Conservation (phyloP, 1,140 invertebrate species). For the Aphis craccivora region DNA sequence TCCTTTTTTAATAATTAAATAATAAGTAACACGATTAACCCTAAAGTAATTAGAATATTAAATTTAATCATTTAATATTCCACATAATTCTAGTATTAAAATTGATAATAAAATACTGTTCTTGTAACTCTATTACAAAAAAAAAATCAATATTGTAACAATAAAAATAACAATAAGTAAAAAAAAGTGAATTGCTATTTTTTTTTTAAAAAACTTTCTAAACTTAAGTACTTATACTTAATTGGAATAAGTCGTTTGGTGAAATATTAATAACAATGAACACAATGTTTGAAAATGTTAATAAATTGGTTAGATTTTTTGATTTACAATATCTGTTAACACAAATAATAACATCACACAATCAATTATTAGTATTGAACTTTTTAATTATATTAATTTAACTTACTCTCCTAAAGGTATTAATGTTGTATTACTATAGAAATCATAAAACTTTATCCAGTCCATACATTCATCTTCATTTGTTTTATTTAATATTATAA, state of each 20-base stretch:
- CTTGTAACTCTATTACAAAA: neutral
- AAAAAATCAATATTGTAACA: neutral
- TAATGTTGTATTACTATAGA: constrained; percentile 42
- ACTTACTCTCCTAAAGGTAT: constrained; percentile 46
- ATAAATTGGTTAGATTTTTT: neutral
- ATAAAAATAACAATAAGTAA: neutral
- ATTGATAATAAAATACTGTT: neutral
- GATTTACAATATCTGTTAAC: constrained; percentile 50
- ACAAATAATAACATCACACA: neutral
- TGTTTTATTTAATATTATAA: constrained; percentile 24
- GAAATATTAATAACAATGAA: constrained; percentile 35
- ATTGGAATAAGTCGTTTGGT: constrained; percentile 26
- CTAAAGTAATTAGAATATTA: too few species aligned
- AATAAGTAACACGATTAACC: too few species aligned
- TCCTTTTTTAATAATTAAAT: too few species aligned
- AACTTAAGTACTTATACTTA: neutral
- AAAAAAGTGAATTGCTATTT: neutral
- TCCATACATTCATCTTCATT: neutral
- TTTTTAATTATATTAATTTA: neutral
- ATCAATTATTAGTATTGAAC: neutral
- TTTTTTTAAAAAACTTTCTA: neutral
- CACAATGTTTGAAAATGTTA: constrained; percentile 49
- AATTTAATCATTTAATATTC: too few species aligned
- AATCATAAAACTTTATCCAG: constrained; percentile 29
- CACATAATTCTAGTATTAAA: neutral